phyloP scores from a whole-genome alignment of 1,140 invertebrate genomes.

The Dolichoris vasculosae region DNA sequence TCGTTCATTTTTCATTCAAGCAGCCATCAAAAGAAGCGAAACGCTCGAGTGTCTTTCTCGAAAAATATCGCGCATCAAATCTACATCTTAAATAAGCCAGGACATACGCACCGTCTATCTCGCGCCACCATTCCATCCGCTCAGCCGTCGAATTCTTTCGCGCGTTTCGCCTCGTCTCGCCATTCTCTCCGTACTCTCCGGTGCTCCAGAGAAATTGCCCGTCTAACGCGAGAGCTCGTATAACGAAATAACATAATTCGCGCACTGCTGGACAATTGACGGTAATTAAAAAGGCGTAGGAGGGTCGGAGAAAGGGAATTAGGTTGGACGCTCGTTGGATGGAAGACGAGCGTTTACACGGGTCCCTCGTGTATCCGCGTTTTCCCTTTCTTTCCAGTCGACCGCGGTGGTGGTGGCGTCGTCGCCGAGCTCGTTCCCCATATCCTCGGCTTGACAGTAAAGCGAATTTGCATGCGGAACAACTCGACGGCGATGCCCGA shows the following conservation, averaged over 20 bases:
- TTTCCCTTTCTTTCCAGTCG: slow-evolving; percentile 60
- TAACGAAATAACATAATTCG: slow-evolving; percentile 72
- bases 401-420: slow-evolving; percentile 51
- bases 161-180: too few species aligned
- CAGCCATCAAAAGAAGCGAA: slow-evolving; percentile 13
- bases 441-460: slow-evolving; percentile 65
- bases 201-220: slow-evolving; percentile 53
- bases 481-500: slow-evolving; percentile 59
- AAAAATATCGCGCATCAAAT: slow-evolving; percentile 50
- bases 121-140: background rate
- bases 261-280: slow-evolving; percentile 70
- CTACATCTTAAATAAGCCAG: slow-evolving; percentile 45
- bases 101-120: background rate
- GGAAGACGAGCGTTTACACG: slow-evolving; percentile 69
- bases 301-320: slow-evolving; percentile 66
- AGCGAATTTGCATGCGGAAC: slow-evolving; percentile 73
- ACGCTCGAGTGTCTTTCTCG: slow-evolving; percentile 27
- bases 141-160: slow-evolving; percentile 1
- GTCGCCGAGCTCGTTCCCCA: slow-evolving; percentile 42
- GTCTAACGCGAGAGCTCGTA: slow-evolving; percentile 48
- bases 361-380: slow-evolving; percentile 46
- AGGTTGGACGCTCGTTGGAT: slow-evolving; percentile 61
- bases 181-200: background rate
- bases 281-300: slow-evolving; percentile 70
- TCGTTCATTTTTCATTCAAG: slow-evolving; percentile 24